Base-by-base conservation (phyloP, 2,113 vertebrate genomes). In the Caloenas nicobarica region DNA sequence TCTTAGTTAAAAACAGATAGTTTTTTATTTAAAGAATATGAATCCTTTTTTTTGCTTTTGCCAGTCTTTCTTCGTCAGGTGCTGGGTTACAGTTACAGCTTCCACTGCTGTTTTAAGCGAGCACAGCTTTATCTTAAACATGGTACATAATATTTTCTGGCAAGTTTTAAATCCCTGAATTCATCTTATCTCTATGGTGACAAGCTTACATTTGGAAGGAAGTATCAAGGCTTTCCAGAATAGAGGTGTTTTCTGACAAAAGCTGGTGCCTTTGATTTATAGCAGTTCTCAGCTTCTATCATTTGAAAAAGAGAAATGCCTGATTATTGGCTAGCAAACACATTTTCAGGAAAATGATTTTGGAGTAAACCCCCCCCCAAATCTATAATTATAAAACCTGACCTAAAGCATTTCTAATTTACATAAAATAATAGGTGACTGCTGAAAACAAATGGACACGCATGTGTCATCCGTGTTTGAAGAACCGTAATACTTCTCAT, bases 101-200 rank as follows among this genome's bases (percentile, higher is more conserved):
- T 87, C 42, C 42, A 88, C 33, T 77, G 62, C 79, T 86, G 73
- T 71, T 94, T 91, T 71, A 95, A 78, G 71, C 64, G 93, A 91
- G 62, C 17, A 62, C 93, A 86, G 34, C 42, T 83, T 90, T 91
- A 69, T 91, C 91, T 83, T 80, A 89, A 93, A 86, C 69, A 64
- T 23, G 62, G 78, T 92, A 48, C 91, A 53, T 71, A 44, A 60
- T 61, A 65, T 91, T 90, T 95, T 89, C 81, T 84, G 79, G 61
- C 93, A 93, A 81, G 66, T 73, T 81, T 83, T 95, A 93, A 97
- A 86, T 50, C 61, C 81, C 91, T 92, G 88, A 91, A 95, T 95
- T 94, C 79, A 77, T 94, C 89, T 96, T 96, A 96, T 97, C 93
- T 96, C 90, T 93, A 91, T 94, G 95, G 95, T 96, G 95, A 97